Percentiles rank a stretch among this genome's conserved stretches.
Conservation (phyloP, 2,888 invertebrate genomes). For the Amphipyra tragopoginis region DNA sequence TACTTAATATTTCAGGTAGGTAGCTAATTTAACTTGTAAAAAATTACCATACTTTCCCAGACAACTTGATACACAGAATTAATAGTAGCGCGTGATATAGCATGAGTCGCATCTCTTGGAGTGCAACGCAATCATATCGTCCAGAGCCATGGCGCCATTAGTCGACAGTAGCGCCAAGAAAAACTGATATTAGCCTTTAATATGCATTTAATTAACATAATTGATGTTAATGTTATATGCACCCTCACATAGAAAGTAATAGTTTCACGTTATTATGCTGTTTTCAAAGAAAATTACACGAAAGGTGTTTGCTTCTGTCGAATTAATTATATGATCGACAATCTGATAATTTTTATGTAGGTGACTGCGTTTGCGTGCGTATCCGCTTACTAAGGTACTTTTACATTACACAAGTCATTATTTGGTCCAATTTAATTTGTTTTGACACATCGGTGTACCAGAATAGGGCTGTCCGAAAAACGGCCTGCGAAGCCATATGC, state of each 20-base stretch:
- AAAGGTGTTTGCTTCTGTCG: conserved; percentile 46
- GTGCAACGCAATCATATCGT: conserved; percentile 9
- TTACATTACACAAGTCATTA: background rate
- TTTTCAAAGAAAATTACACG: conserved; percentile 55
- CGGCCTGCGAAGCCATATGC: too few species aligned
- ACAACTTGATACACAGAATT: too few species aligned
- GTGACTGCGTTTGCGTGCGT: conserved; percentile 15
- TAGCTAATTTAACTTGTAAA: too few species aligned
- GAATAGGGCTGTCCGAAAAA: too few species aligned
- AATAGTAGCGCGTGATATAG: background rate
- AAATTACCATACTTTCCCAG: too few species aligned
- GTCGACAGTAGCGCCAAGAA: conserved; percentile 49
- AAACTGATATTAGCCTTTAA: conserved; percentile 56
- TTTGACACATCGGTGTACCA: conserved; percentile 3
- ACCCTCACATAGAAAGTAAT: conserved; percentile 54
- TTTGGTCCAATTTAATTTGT: too few species aligned
- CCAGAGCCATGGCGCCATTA: conserved; percentile 49
- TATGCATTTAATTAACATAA: conserved; percentile 57
- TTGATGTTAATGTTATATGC: conserved; percentile 48
- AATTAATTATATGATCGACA: conserved; percentile 47
- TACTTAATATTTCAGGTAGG: too few species aligned
- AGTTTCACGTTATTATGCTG: conserved; percentile 24
- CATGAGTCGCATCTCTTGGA: conserved; percentile 9
- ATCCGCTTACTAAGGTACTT: background rate
- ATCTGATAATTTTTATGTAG: conserved; percentile 45